Base-by-base conservation (phyloP, 2,888 invertebrate genomes). In the Deroplatys truncata region DNA sequence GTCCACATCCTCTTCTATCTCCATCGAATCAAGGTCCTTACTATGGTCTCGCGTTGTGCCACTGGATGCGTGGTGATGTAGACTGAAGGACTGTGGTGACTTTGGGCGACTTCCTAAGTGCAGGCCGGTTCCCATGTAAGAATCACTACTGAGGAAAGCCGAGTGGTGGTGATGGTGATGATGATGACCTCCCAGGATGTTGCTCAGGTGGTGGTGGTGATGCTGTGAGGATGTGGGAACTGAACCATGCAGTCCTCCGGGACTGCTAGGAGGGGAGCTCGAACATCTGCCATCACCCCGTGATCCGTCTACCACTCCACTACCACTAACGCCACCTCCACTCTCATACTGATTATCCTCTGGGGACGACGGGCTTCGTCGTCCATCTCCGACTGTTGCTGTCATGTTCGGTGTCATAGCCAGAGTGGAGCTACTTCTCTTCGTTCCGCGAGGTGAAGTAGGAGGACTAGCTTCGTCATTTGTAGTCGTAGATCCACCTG, bases 401-500 rank as follows among this genome's bases (percentile, higher is more conserved):
- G 35, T n/a, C 82, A 87, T 87, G 43, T 25, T 87, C 13, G 87
- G 28, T 8, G 89, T 49, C 28, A 84, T 89, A 28, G 86, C 88
- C 83, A 84, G 90, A 84, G 91, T 92, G 90, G 92, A 92, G 88
- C 92, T 92, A 7, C 56, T 72, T 20, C 56, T 16, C 56, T 72
- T 72, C 56, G 56, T 72, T 56, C 93, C 92, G 43, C 92, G 93
- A 1, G 96, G 96, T 49, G 96, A 96, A 88, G 95, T 94, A 49
- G 96, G 95, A 2, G 95, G 95, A 89, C 96, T 92, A 72, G 92
- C 92, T 87, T 92, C 92, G 85, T 97, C 94, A 95, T 96, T 93
- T 94, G 96, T 94, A 88, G 95, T 94, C 90, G 93, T 95, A 0
- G 96, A 96, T 92, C 96, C 96, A 93, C 96, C 97, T 97, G 95